Evolutionary conservation across 2,888 invertebrate genomes (phyloP), one percentile per base, ranked within the genome.

Genomic region (Cataglyphis rosenhaueri): DNA sequence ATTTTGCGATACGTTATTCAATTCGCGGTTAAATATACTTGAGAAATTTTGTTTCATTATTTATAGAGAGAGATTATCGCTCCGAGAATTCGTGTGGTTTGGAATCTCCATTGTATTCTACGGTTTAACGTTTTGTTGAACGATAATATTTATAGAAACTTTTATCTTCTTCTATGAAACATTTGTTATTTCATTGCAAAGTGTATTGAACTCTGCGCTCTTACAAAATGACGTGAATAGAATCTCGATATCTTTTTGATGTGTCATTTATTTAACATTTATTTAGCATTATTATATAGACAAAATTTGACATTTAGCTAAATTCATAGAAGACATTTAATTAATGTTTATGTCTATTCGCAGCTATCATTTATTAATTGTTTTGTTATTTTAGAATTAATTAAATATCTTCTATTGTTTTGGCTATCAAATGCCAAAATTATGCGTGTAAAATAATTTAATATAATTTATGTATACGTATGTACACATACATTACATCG

Each of bases 1-100:
- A 25, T 62, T 61, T 64, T 64, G 18, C 2, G 6, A 38, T 62
- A 32, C 12, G 15, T 29, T 62, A 44, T 41, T 9, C 64, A 32
- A 44, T 74, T 64, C 6, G n/a, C 32, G 44, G 10, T 44, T n/a
- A 62, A 44, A 61, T 29, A 41, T 3, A 15, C 44, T 8, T 15
- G 15, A 32, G 18, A n/a, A n/a, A 41, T 61, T 44, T 62, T 61
- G 32, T 62, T 64, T 41, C 12, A 9, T 74, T 32, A 21, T 62
- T 62, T 74, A 21, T 32, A 44, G 21, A 29, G 44, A 74, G 29
- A 64, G n/a, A 73, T 32, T 62, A 74, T 73, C n/a, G 25, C 3
- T 38, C 4, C 15, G 18, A 73, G 18, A 44, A 32, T 71, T 25
- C 8, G n/a, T 21, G 10, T 21, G 10, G 1, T 18, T 57, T 18